Evolutionary conservation across 2,888 invertebrate genomes (phyloP).

Genomic region (Thereva nobilitata): DNA sequence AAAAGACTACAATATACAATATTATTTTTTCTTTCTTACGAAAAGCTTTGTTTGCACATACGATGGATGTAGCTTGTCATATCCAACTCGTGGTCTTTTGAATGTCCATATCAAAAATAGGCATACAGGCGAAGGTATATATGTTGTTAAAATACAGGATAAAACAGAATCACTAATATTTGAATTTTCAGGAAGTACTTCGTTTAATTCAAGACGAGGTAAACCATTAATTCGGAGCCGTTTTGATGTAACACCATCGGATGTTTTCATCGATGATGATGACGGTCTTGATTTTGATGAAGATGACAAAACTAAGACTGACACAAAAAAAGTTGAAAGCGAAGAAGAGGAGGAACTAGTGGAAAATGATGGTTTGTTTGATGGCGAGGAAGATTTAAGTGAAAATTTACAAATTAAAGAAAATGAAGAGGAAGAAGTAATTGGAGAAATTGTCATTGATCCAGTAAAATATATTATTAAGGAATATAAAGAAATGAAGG

Average conservation of each 20-base stretch:
- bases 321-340: neutral
- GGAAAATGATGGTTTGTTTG: neutral
- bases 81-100: too few species aligned
- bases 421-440: too few species aligned
- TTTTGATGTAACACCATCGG: neutral
- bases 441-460: neutral
- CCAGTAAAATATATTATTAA: constrained; percentile 8
- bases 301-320: constrained; percentile 9
- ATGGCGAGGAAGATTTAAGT: neutral
- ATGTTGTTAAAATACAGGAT: too few species aligned
- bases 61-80: too few species aligned
- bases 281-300: constrained; percentile 35
- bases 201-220: too few species aligned
- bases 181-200: too few species aligned
- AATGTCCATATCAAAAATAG: too few species aligned
- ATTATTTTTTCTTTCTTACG: too few species aligned
- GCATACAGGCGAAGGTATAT: too few species aligned
- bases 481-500: neutral
- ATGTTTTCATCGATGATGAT: constrained; percentile 38
- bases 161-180: too few species aligned
- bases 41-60: too few species aligned
- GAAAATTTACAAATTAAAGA: neutral
- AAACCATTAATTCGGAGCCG: neutral
- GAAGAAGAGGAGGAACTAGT: neutral
- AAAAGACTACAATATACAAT: neutral